These are phyloP conservation scores for Torymus aiolomorphi DNA, from an alignment of 2,888 invertebrate species.

Conservation along the genomic window DNA sequence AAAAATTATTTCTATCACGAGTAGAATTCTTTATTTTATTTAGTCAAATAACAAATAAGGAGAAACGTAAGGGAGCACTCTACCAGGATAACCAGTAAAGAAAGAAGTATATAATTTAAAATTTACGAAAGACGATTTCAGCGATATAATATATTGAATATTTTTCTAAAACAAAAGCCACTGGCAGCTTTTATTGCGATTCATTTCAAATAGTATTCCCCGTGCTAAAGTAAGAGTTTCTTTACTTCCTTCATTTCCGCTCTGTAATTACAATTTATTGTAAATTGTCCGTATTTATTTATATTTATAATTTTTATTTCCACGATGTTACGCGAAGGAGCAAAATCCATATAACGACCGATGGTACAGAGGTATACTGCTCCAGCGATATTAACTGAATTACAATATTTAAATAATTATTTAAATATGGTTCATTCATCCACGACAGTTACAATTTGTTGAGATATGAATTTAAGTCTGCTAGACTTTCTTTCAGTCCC, in stretches of 20 bases:
- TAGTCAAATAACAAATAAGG: conserved; percentile 55
- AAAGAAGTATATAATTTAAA: conserved; percentile 41
- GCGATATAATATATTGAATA: conserved; percentile 35
- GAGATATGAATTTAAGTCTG: conserved; percentile 95
- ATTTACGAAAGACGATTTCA: conserved; percentile 48
- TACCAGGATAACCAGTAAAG: conserved; percentile 53
- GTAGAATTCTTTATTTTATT: conserved; percentile 59
- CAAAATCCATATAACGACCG: conserved; percentile 67
- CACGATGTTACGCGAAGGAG: conserved; percentile 65
- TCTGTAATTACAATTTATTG: conserved; percentile 66
- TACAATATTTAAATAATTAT: conserved; percentile 74
- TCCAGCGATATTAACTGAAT: conserved; percentile 70
- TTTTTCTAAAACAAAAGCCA: conserved; percentile 64
- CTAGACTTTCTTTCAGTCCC: conserved; percentile 98
- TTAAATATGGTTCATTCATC: conserved; percentile 70
- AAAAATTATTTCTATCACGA: conserved; percentile 54
- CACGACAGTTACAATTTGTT: conserved; percentile 94
- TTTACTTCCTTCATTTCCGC: conserved; percentile 53
- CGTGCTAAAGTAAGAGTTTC: conserved; percentile 65
- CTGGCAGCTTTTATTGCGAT: conserved; percentile 54
- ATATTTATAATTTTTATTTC: conserved; percentile 65
- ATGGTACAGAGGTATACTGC: conserved; percentile 64
- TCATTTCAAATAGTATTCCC: conserved; percentile 66
- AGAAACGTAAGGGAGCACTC: conserved; percentile 57
- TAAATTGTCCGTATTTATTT: conserved; percentile 61